Conservation (phyloP, 2,797 vertebrate genomes). For the Babyrousa celebensis region DNA sequence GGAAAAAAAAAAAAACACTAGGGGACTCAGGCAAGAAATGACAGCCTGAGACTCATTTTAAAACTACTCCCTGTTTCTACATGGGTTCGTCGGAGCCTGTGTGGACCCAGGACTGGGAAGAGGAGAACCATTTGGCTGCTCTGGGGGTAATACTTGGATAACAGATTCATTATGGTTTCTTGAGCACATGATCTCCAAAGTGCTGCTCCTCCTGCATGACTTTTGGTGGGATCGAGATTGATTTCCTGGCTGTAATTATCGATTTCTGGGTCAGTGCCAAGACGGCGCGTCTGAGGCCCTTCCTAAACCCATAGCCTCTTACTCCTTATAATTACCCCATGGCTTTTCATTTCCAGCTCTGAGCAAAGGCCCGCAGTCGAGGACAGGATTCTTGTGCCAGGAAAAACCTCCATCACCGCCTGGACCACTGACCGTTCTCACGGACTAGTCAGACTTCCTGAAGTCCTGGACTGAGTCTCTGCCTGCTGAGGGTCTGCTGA, state of each 20-base stretch:
- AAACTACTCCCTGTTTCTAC: background rate
- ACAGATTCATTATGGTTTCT: background rate
- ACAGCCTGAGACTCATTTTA: background rate
- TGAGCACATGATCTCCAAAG: background rate
- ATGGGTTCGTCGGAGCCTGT: accelerated
- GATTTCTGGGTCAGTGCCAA: background rate
- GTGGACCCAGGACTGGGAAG: background rate
- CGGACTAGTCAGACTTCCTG: accelerated
- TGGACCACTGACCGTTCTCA: background rate
- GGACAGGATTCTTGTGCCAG: background rate
- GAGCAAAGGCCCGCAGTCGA: background rate
- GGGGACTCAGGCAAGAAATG: background rate
- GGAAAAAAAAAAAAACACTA: background rate
- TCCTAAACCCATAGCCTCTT: background rate
- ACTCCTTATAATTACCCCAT: background rate
- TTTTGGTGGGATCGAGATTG: accelerated
- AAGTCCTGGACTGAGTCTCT: too few species aligned
- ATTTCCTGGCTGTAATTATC: background rate
- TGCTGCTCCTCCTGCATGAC: background rate
- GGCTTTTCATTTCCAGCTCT: background rate
- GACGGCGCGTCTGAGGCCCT: background rate
- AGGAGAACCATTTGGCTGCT: background rate
- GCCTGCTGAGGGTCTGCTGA: background rate
- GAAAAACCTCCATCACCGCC: background rate
- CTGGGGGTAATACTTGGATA: background rate